phyloP scores from a whole-genome alignment of 2,888 invertebrate species.

The Caenorhabditis sp. region DNA sequence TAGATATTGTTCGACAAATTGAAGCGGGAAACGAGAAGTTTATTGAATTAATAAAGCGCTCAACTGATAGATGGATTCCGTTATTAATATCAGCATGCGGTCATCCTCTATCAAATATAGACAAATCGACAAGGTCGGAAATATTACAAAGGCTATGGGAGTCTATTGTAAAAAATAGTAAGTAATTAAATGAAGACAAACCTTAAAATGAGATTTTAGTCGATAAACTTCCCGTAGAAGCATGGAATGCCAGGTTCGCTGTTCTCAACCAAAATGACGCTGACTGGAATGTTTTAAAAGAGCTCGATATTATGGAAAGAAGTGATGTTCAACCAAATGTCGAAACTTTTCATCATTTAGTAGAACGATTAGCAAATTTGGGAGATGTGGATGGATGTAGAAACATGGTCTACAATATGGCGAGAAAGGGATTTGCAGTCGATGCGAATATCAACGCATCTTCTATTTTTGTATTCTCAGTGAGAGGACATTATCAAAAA shows the following conservation, averaged over 20 bases:
- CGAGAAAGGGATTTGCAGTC: constrained; percentile 44
- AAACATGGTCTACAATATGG: constrained; percentile 51
- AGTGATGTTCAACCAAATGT: constrained; percentile 31
- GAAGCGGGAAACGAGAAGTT: constrained; percentile 32
- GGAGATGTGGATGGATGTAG: constrained; percentile 45
- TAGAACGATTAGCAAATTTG: constrained; percentile 20
- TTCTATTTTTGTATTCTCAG: constrained; percentile 47
- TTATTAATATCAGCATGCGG: constrained; percentile 50
- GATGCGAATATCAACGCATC: constrained; percentile 46
- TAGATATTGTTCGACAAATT: constrained; percentile 41
- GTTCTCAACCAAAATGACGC: constrained; percentile 49
- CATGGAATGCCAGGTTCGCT: constrained; percentile 42
- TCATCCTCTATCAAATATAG: constrained; percentile 46
- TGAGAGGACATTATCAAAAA: constrained; percentile 46
- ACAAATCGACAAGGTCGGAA: constrained; percentile 19
- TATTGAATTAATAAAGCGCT: constrained; percentile 4
- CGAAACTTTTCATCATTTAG: constrained; percentile 36
- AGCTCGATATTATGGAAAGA: constrained; percentile 33
- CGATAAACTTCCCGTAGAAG: constrained; percentile 26
- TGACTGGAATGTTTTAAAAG: constrained; percentile 39
- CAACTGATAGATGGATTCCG: constrained; percentile 48
- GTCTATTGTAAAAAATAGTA: constrained; percentile 28
- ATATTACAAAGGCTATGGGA: constrained; percentile 50
- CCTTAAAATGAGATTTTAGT: constrained; percentile 19
- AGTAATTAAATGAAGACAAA: neutral